These are phyloP conservation scores for Triplophysa tibetana DNA, from an alignment of 2,113 vertebrate genomes.

Conservation along the genomic window DNA sequence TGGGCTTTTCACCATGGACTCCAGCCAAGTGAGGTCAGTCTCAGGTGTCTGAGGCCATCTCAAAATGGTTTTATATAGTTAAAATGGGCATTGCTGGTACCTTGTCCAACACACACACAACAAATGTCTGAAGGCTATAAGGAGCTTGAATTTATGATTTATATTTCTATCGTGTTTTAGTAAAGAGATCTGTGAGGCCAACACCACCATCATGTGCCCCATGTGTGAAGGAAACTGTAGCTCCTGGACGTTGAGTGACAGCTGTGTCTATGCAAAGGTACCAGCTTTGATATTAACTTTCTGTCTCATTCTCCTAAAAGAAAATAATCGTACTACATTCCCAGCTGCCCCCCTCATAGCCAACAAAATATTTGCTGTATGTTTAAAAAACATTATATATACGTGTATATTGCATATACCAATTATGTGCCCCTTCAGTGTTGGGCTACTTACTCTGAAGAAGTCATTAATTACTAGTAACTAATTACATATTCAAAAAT, in stretches of 20 bases:
- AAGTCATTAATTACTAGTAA: too few species aligned
- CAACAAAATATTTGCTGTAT: too few species aligned
- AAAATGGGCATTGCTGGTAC: too few species aligned
- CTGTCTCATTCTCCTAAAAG: background rate
- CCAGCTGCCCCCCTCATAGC: too few species aligned
- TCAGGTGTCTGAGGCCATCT: background rate
- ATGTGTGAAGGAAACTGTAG: constrained; percentile 93
- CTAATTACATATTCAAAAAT: too few species aligned
- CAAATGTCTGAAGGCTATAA: background rate
- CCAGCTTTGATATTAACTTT: background rate
- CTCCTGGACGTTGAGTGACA: constrained; percentile 89
- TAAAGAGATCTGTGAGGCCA: constrained; percentile 95
- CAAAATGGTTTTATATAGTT: too few species aligned
- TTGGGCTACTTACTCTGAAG: too few species aligned
- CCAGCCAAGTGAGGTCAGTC: constrained; percentile 95
- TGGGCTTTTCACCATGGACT: constrained; percentile 95
- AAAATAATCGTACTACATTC: too few species aligned
- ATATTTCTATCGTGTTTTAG: constrained; percentile 63
- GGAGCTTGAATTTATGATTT: background rate
- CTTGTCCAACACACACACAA: too few species aligned
- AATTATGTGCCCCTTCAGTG: too few species aligned
- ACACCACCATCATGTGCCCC: constrained; percentile 93
- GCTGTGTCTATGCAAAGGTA: constrained; percentile 97
- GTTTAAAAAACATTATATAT: too few species aligned
- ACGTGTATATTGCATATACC: too few species aligned